A percentile compares a stretch with the other conserved stretches of the same genome.
These are phyloP conservation scores for Lucilia cuprina DNA, from an alignment of 1,140 invertebrate species.

Conservation along the genomic window DNA sequence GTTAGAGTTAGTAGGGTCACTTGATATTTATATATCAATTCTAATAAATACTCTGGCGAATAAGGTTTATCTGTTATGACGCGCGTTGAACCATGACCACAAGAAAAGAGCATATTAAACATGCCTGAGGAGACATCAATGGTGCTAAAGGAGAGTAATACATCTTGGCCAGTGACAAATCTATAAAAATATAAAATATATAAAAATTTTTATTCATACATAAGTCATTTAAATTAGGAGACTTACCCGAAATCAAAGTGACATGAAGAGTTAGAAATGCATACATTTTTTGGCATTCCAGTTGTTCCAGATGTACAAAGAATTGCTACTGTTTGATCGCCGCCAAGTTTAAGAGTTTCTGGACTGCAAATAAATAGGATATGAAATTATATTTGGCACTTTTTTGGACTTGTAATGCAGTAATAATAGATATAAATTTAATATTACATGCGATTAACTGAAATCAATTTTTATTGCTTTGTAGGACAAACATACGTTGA, in stretches of 20 bases:
- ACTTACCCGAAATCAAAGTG: slow-evolving; percentile 56
- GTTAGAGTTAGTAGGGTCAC: slow-evolving; percentile 53
- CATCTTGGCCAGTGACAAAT: slow-evolving; percentile 56
- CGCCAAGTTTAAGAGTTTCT: slow-evolving; percentile 49
- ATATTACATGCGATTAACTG: too few relatives aligned
- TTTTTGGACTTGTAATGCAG: too few relatives aligned
- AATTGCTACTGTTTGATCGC: slow-evolving; percentile 59
- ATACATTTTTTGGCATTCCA: slow-evolving; percentile 79
- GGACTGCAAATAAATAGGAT: slow-evolving; percentile 42
- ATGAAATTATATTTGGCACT: too few relatives aligned
- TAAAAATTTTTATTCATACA: not conserved
- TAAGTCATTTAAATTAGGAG: not conserved
- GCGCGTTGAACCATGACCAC: slow-evolving; percentile 53
- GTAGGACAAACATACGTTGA: too few relatives aligned
- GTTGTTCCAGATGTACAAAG: slow-evolving; percentile 76
- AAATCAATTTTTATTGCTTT: too few relatives aligned
- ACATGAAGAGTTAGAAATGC: slow-evolving; percentile 69
- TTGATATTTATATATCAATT: slow-evolving; percentile 55
- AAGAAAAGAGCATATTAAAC: slow-evolving; percentile 56
- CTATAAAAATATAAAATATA: slow-evolving; percentile 35
- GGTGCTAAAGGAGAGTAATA: slow-evolving; percentile 57
- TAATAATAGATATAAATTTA: too few relatives aligned
- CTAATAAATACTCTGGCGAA: slow-evolving; percentile 53
- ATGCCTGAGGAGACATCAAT: slow-evolving; percentile 57
- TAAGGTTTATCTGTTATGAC: slow-evolving; percentile 55